Base-by-base conservation (phyloP, 2,113 vertebrate genomes). In the Stomatorhinus ivindoensis region DNA sequence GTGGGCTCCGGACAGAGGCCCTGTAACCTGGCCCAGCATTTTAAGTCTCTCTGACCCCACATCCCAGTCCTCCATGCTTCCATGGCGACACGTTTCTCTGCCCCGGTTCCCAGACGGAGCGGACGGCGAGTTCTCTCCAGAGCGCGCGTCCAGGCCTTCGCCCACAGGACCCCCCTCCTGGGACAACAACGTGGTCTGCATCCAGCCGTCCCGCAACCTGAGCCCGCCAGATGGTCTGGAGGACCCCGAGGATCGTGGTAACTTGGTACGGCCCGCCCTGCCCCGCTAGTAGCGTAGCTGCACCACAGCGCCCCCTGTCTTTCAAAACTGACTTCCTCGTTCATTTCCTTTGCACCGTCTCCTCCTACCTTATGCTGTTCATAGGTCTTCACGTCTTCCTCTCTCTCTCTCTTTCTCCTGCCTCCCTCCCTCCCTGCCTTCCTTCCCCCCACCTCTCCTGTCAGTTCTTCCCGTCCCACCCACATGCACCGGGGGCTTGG, bases 191-290 rank as follows among this genome's bases (percentile, higher is more conserved):
- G 98, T 99, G 9, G 98, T 99, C 90, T 98, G 98, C 92, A 99
- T 97, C 92, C 98, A 99, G 91, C 98, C 98, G 17, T 95, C 97
- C 84, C 97, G 98, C 90, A 98, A 97, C 90, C 96, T 98, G 9
- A 98, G 96, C 92, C 96, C 97, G 10, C 98, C 98, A 3, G 98
- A 99, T 82, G 97, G 96, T 82, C 94, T 96, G 87, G 98, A 99
- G 94, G 96, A 96, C 87, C 96, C 97, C 0, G 97, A 98, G 90
- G 97, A 96, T 89, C 90, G 93, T 0, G 88, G 31, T 87, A 94
- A 91, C 51, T 92, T 93, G 91, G 93, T 58, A 17, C 73, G 17
- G 7, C 35, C 15, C 69, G 13, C 69, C 35, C 35, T 4, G 1
- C 31, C 69, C 31, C 69, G 19, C 31, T 39, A 31, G 27, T n/a